Base-by-base conservation (phyloP, 1,140 invertebrate genomes). In the Eriosoma lanigerum region DNA sequence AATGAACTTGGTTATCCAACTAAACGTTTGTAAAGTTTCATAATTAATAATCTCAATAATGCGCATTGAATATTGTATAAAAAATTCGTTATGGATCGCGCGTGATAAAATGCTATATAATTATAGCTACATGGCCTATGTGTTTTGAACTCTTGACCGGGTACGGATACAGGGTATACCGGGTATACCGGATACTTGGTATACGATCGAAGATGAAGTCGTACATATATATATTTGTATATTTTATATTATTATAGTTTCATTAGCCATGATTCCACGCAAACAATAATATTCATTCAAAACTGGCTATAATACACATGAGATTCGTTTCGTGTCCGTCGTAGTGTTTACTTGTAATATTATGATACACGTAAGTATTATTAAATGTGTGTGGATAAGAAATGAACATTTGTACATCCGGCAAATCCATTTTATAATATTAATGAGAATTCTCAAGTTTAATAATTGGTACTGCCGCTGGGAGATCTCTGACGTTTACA, bases 401-500 rank as follows among this genome's bases (percentile, higher is more conserved):
- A 21, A 26, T 54, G 10, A 32, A 54, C 19, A 73, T 6, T 19
- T 15, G 9, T 21, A 24, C 32, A 58, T 19, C 24, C 56, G 0
- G 44, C 24, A 38, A 58, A 24, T 26, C 38, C 32, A 13, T 62
- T 78, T 62, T 19, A 60, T 48, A n/a, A n/a, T n/a, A 62, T 78
- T 78, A 60, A 78, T 62, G 75, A 78, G 38, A 58, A 46, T 78
- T 78, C 62, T 19, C 38, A 62, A 62, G 56, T 62, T 78, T 78
- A 60, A 78, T 78, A 62, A 38, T 56, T 78, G 56, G 75, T 58
- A 50, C 38, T 48, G 44, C 75, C 24, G 44, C 44, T 19, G 56
- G 56, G 21, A 62, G 38, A 26, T 29, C 56, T 1, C 56, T 48
- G 56, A 78, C 75, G 56, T 48, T 58, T 46, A 62, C 56, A 76